Base-by-base conservation (phyloP, 1,140 invertebrate species). In the Brachionus sp. region DNA sequence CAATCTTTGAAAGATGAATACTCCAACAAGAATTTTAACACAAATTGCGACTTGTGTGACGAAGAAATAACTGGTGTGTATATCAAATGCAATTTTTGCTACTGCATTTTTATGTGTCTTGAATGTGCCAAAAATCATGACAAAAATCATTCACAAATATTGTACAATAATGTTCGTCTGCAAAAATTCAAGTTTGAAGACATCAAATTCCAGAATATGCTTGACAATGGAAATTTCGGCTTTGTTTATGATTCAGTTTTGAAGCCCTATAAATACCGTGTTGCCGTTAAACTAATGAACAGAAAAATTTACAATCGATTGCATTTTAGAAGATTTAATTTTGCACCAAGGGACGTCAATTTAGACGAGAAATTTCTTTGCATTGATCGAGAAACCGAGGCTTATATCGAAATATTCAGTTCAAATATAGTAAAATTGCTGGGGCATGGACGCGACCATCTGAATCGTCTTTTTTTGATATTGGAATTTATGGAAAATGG, bases 281-380 rank as follows among this genome's bases (percentile, higher is more conserved):
- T 78, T 13, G 75, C 75, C 10, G 53, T 46, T 62, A 78, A 78
- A 78, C 16, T 78, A 0, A 78, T 75, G 70, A 75, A 75, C 12
- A 75, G 44, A 75, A 75, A 75, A 75, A 46, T 46, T 13, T 46
- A 29, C 13, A 75, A 46, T 23, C 46, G 44, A 13, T 2, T 75
- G 1, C 46, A 39, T 5, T 75, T 75, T 16, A 75, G 13, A 75
- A 3, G 5, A 12, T 75, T 75, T 9, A 44, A 75, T 16, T 46
- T 75, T 12, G 25, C 39, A 16, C n/a, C 46, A 12, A 37, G 13
- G 16, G 46, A 57, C 0, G 39, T 16, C 3, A 57, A 57, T 57
- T 16, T 37, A 6, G 25, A 35, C 6, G 50, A 78, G 39, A 78
- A 53, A 57, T 9, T 35, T 5, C 16, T 35, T 3, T 53, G 75